Conservation (phyloP, 2,797 vertebrate genomes). For the Caiman crocodilus region DNA sequence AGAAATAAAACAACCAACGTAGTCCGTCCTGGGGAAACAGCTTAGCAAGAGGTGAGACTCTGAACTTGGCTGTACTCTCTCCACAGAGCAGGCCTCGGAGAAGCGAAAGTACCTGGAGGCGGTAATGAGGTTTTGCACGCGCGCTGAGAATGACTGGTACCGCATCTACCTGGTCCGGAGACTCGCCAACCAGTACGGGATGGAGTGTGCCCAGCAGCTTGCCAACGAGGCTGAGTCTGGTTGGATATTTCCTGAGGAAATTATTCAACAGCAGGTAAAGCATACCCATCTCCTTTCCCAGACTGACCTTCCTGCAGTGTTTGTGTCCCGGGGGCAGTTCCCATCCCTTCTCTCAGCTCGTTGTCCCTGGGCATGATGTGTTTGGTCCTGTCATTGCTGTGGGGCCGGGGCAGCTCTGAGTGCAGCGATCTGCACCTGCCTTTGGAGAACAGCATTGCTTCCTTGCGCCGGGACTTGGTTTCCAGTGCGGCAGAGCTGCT, state of each 20-base stretch:
- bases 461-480: background rate
- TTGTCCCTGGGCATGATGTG: background rate
- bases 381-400: background rate
- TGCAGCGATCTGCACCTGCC: fast-evolving
- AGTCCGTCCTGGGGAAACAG: background rate
- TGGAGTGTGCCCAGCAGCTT: conserved; percentile 88
- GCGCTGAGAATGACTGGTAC: conserved; percentile 87
- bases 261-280: conserved; percentile 81
- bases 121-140: conserved; percentile 79
- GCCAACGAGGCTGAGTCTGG: conserved; percentile 53
- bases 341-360: background rate
- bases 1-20: background rate
- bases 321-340: background rate
- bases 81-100: conserved; percentile 41
- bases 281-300: background rate
- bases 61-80: background rate
- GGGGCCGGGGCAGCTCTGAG: fast-evolving
- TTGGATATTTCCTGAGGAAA: conserved; percentile 91
- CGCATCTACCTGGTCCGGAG: conserved; percentile 90
- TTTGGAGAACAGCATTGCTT: background rate
- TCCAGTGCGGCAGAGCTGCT: background rate
- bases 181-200: conserved; percentile 84
- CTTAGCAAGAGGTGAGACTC: background rate
- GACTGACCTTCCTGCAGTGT: background rate
- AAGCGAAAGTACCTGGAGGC: conserved; percentile 67